Base-by-base conservation (phyloP, 2,797 vertebrate genomes). In the Halcyon leucocephala region DNA sequence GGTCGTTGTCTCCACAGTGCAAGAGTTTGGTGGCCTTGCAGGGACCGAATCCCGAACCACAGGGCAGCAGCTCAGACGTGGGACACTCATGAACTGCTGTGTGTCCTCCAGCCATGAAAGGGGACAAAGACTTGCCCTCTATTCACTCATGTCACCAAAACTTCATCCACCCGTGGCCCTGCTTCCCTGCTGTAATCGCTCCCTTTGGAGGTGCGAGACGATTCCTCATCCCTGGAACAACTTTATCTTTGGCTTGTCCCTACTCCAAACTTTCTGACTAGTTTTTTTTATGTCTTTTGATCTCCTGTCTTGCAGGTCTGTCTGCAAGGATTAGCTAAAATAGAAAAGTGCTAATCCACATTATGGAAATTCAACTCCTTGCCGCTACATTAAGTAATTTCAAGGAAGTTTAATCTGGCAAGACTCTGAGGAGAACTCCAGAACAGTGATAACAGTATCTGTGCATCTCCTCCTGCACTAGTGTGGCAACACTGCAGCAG, bases 281-380 rank as follows among this genome's bases (percentile, higher is more conserved):
- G 1, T 19, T 42, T 82, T 19, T 5, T 7, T 28, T 44, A 78
- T 19, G 14, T 41, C 46, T 66, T 82, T 48, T 94, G 46, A 90
- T 94, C 80, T 85, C 57, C 67, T 42, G 25, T 4, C 57, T 80
- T 65, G 41, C 29, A 29, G 55, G 58, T 69, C 82, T 55, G 82
- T 28, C 61, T 51, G 58, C 66, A 66, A 81, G 58, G 80, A 54
- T 93, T 69, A 91, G 25, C 54, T 78, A 42, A 81, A 78, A 87
- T 3, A 91, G 54, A 58, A 54, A 58, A 88, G 61, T 46, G 72
- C 33, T 81, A 78, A 93, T 62, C 70, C 85, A 86, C 29, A 24
- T 48, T 6, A 65, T n/a, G 54, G 91, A 90, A 93, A 88, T 83
- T 67, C 76, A 80, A 80, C 91, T 69, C 82, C 85, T 78, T 58